Evolutionary conservation across 2,797 vertebrate genomes (phyloP).

Genomic region (Falco rusticolus): DNA sequence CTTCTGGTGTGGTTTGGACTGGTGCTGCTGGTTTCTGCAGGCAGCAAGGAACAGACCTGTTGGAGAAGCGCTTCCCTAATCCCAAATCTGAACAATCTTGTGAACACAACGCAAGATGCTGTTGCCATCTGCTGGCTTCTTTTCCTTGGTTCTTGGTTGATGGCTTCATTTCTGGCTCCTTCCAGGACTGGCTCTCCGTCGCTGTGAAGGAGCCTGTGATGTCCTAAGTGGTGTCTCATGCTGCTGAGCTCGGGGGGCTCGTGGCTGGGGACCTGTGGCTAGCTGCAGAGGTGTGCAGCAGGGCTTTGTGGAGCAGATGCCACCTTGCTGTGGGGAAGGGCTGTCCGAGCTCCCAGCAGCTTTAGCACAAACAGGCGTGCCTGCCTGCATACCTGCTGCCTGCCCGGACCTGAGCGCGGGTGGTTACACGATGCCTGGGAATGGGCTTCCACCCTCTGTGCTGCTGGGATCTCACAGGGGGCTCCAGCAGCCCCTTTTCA

Average conservation of each 20-base stretch:
- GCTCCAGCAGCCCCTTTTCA: neutral
- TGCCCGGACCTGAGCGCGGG: neutral
- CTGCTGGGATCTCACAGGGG: neutral
- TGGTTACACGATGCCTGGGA: rapidly evolving
- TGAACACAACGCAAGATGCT: neutral
- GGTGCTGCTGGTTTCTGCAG: neutral
- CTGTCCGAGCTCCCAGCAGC: neutral
- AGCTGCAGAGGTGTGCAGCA: rapidly evolving
- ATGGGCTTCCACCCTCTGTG: neutral
- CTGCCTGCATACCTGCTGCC: neutral
- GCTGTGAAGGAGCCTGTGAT: neutral
- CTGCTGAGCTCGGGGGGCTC: neutral
- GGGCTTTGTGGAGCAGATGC: neutral
- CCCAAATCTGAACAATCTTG: rapidly evolving
- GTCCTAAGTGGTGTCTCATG: neutral
- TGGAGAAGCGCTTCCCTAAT: neutral
- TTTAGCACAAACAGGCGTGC: neutral
- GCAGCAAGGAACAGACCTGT: neutral
- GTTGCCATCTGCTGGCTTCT: constrained; percentile 58
- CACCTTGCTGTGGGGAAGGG: neutral
- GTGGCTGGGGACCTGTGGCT: neutral
- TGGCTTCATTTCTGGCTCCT: neutral
- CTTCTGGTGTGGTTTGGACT: neutral
- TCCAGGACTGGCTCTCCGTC: neutral
- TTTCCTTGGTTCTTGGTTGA: rapidly evolving